These are phyloP conservation scores for Dasyprocta punctata DNA, from an alignment of 2,113 vertebrate species.

Conservation along the genomic window DNA sequence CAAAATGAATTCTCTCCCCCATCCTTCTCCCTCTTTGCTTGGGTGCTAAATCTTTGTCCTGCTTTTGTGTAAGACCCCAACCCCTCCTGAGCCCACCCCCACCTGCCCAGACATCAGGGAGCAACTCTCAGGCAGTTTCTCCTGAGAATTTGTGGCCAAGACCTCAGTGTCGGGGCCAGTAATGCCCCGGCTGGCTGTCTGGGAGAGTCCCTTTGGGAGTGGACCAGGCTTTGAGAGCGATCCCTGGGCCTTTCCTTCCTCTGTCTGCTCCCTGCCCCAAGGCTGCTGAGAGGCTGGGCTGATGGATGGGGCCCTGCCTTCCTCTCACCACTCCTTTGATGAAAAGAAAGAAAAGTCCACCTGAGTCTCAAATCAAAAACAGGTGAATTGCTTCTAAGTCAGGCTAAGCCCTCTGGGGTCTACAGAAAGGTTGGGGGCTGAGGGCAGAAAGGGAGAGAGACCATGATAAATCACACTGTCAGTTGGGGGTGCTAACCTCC, in stretches of 20 bases:
- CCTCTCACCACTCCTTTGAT: conserved; percentile 75
- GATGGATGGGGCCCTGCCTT: conserved; percentile 77
- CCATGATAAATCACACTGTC: conserved; percentile 78
- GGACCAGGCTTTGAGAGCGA: conserved; percentile 2
- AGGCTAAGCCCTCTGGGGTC: conserved; percentile 64
- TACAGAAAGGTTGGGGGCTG: conserved; percentile 56
- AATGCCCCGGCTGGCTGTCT: conserved; percentile 23
- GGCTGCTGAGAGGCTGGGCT: conserved; percentile 73
- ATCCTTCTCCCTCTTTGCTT: background rate
- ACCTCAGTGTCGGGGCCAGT: conserved; percentile 11
- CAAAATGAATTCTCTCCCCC: background rate
- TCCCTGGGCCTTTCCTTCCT: background rate
- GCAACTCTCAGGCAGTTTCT: background rate
- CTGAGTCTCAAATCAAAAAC: conserved; percentile 82
- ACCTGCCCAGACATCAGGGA: background rate
- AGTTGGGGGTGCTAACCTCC: conserved; percentile 57
- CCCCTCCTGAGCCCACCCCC: background rate
- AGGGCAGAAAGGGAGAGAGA: conserved; percentile 57
- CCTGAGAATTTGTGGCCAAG: background rate
- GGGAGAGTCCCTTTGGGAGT: conserved; percentile 48
- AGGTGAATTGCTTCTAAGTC: conserved; percentile 74
- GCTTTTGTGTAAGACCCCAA: background rate
- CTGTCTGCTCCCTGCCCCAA: conserved; percentile 18
- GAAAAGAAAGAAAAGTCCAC: conserved; percentile 79
- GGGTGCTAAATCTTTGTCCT: background rate